Evolutionary conservation across 1,140 invertebrate genomes (phyloP), one percentile per base, ranked within the genome.

Genomic region (Papilio dardanus): DNA sequence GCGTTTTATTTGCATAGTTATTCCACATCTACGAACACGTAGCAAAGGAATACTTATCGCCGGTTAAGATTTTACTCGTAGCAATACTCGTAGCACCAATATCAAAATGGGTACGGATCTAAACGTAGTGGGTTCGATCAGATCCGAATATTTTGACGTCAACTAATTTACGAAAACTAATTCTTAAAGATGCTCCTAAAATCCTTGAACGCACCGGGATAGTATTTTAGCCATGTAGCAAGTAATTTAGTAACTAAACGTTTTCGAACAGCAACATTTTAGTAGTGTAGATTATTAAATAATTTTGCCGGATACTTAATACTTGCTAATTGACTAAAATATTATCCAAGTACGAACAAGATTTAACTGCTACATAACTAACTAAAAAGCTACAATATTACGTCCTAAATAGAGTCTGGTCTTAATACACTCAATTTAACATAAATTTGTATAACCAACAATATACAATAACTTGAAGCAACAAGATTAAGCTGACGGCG

Each of bases 401-500:
- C 24, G 3, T 54, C 8, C 21, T 54, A 12, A 24, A 54, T 24
- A 24, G 50, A 3, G 6, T 62, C 12, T 5, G 24, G 12, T 28
- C 7, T 24, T 14, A 62, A 62, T 54, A 54, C 19, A 54, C 24
- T 62, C 12, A 6, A 62, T 28, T 62, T 28, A 54, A 1, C 19
- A 54, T 54, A 50, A 50, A 50, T 68, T 68, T 68, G 12, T 31
- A n/a, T 66, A 30, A 33, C 28, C 5, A 30, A 68, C 16, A 37
- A 6, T 68, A 68, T n/a, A n/a, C n/a, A n/a, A n/a, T 68, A 24
- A 68, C n/a, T 37, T 69, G n/a, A 69, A 69, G 33, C 35, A 69
- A 69, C 35, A 69, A 69, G 19, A 69, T 69, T 69, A 69, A 69
- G 31, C 30, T 74, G 35, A 77, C 40, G 58, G 4, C 28, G 33